Evolutionary conservation across 1,140 invertebrate species (phyloP).

Genomic region (Euura saliciscinereae): DNA sequence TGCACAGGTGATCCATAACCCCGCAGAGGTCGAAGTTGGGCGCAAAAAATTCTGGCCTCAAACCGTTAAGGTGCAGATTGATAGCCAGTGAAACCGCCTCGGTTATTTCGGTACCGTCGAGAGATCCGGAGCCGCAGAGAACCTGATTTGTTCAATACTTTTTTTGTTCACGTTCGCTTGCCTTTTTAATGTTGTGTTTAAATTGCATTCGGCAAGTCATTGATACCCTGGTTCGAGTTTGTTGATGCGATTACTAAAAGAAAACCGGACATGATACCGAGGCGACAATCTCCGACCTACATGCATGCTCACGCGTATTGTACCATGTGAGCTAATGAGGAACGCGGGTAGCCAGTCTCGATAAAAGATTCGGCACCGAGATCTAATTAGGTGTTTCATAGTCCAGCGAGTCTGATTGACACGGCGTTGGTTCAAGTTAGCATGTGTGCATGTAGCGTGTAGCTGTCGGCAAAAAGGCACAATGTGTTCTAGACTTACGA

Average conservation of each 20-base stretch:
- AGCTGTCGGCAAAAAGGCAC: not conserved
- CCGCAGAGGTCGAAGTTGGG: conserved; percentile 63
- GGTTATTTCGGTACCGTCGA: conserved; percentile 68
- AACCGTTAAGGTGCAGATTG: conserved; percentile 59
- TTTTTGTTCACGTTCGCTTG: not conserved
- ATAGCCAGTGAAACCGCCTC: conserved; percentile 64
- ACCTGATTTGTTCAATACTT: conserved; percentile 46
- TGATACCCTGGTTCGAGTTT: too few species aligned
- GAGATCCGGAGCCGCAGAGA: conserved; percentile 66
- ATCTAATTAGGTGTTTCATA: not conserved
- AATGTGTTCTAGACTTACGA: too few species aligned
- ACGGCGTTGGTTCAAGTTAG: not conserved
- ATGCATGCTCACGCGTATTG: not conserved
- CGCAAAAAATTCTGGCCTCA: conserved; percentile 64
- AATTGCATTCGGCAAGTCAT: not conserved
- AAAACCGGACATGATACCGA: conserved; percentile 4
- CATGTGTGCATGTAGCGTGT: not conserved
- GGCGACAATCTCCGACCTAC: conserved; percentile 1
- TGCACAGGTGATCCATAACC: conserved; percentile 63
- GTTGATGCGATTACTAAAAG: conserved; percentile 8
- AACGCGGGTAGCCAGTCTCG: not conserved
- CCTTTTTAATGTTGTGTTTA: not conserved
- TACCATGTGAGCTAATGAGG: not conserved
- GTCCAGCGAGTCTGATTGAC: not conserved
- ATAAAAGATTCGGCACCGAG: not conserved